Evolutionary conservation across 2,797 vertebrate genomes (phyloP).

Genomic region (Platalea minor): DNA sequence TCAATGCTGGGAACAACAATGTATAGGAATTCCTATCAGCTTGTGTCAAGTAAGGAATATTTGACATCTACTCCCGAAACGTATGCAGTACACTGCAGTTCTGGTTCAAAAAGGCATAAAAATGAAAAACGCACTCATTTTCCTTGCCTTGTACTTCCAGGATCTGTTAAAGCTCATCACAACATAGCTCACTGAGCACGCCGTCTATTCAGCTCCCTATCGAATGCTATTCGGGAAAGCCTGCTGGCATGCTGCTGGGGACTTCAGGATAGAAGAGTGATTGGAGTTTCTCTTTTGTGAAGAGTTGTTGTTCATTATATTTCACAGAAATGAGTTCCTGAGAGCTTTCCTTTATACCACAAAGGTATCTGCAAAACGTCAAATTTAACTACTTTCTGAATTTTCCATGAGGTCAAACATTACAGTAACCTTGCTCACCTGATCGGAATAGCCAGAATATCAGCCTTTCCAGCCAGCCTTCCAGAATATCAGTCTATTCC

Average conservation of each 20-base stretch:
- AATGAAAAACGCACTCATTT: neutral
- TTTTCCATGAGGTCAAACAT: neutral
- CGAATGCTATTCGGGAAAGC: neutral
- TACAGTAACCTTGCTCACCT: fast-evolving
- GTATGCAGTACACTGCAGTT: neutral
- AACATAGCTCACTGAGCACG: neutral
- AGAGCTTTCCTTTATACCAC: neutral
- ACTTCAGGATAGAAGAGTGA: neutral
- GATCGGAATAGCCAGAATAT: neutral
- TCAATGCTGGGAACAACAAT: neutral
- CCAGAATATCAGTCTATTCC: neutral
- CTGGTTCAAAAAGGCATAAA: neutral
- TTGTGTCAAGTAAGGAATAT: neutral
- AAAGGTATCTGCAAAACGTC: neutral
- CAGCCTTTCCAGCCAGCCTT: neutral
- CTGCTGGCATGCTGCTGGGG: neutral
- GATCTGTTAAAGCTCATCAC: neutral
- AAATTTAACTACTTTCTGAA: neutral
- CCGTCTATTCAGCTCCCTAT: neutral
- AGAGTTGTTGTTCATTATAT: neutral
- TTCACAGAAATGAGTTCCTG: neutral
- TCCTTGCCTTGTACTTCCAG: neutral
- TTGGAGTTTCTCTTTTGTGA: neutral
- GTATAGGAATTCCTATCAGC: neutral
- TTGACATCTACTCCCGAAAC: neutral